Evolutionary conservation across 2,113 vertebrate genomes (phyloP).

Genomic region (Xenopus laevis): DNA sequence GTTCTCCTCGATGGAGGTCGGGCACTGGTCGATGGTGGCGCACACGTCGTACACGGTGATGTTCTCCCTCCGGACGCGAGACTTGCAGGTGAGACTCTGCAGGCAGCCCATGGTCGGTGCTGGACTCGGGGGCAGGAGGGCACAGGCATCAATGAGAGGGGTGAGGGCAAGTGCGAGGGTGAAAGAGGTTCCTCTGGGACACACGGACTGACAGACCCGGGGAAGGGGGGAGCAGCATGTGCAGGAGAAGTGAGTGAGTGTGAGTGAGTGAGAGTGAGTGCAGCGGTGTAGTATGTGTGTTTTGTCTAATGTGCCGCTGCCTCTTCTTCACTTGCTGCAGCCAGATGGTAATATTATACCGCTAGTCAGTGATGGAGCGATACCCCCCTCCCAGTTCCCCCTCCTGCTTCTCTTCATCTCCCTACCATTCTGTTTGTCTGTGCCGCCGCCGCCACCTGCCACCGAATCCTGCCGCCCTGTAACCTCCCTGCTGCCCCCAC

Average conservation of each 20-base stretch:
- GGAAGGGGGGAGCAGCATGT: no score
- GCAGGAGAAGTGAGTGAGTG: no score
- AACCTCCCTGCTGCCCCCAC: no score
- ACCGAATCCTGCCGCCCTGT: background rate
- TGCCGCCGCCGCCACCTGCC: constrained; percentile 20
- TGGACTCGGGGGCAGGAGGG: constrained; percentile 26
- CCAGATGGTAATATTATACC: constrained; percentile 35
- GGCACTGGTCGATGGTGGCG: constrained; percentile 88
- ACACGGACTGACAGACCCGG: background rate
- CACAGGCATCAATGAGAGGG: constrained; percentile 41
- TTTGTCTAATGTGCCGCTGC: background rate
- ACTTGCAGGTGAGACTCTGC: constrained; percentile 94
- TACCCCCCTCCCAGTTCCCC: constrained; percentile 35
- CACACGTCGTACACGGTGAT: constrained; percentile 91
- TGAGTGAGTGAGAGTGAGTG: no score
- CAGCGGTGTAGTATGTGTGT: background rate
- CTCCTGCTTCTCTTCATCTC: constrained; percentile 33
- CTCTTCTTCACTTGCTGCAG: constrained; percentile 3
- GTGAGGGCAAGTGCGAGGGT: constrained; percentile 24
- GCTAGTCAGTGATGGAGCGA: constrained; percentile 33
- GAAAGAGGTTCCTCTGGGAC: no score
- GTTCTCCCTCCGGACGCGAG: constrained; percentile 88
- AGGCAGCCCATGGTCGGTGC: constrained; percentile 81
- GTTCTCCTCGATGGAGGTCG: constrained; percentile 91
- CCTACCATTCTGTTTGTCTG: constrained; percentile 29